Base-by-base conservation (phyloP, 1,140 invertebrate species). In the Cecropterus lyciades region DNA sequence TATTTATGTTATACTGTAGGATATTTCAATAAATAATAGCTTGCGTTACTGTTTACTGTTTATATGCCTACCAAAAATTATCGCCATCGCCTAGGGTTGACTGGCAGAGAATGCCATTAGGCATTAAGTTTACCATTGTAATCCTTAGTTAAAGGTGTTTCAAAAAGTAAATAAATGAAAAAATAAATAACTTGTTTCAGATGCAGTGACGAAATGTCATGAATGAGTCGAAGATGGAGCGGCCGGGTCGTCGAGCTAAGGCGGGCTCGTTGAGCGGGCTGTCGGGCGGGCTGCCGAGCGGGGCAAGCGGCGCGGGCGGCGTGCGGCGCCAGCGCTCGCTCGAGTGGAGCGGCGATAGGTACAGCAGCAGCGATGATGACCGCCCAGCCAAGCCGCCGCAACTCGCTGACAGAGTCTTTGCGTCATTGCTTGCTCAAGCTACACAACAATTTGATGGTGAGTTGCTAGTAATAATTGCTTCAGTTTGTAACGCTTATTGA, bases 311-410 rank as follows among this genome's bases (percentile, higher is more conserved):
- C 9, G 30, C 30, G 30, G 9, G 6, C 30, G 30, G n/a, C 48
- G 87, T 95, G 78, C 93, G 94, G 56, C 92, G 94, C 65, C 94
- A 95, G 84, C 92, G 94, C 68, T 95, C 94, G 79, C 89, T 95
- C 27, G 94, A 95, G 89, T 95, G 94, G 94, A 88, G 93, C 67
- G 93, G 94, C 74, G 93, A 95, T 81, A 88, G 94, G 51, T 95
- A 94, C 79, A 95, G 94, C 79, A 95, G 94, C 80, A 93, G 93
- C 66, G 94, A 95, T 67, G 95, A 95, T 60, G 94, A 79, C 91
- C 94, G 69, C 75, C 93, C 70, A 75, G 89, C 67, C 80, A 93
- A 84, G 87, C 86, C 87, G 3, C 89, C 92, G n/a, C 89, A 93
- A 43, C 93, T 95, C 52, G 94, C 94, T 37, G 94, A 94, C 65